Conservation (phyloP, 2,888 invertebrate species). For the Cyclophora albipunctata region DNA sequence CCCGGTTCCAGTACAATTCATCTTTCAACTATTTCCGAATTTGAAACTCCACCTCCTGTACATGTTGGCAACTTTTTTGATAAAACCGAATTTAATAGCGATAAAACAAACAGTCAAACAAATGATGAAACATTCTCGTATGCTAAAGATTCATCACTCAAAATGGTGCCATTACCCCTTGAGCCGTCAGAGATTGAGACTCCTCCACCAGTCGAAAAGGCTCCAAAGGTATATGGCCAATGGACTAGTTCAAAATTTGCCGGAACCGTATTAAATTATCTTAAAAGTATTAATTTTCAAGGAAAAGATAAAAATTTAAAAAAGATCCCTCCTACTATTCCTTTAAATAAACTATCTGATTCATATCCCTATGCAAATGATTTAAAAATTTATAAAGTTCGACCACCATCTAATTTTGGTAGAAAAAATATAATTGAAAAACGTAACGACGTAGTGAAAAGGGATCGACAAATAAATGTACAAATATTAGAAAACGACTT, state of each 20-base stretch:
- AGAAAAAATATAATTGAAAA: conserved; percentile 38
- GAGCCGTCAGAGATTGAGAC: conserved; percentile 40
- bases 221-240: conserved; percentile 49
- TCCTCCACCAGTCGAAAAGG: conserved; percentile 39
- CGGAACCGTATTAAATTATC: conserved; percentile 52
- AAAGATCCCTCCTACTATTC: conserved; percentile 46
- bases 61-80: conserved; percentile 19
- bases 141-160: too few species aligned
- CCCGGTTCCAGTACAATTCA: conserved; percentile 22
- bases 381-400: conserved; percentile 39
- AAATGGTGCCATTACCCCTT: neutral
- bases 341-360: conserved; percentile 45
- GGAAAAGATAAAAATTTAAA: conserved; percentile 24
- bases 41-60: conserved; percentile 44
- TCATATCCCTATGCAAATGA: conserved; percentile 52
- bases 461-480: conserved; percentile 50
- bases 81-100: neutral
- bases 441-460: conserved; percentile 33
- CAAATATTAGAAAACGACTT: conserved; percentile 48
- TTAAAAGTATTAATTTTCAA: conserved; percentile 49
- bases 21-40: conserved; percentile 36
- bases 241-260: conserved; percentile 60
- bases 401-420: conserved; percentile 39
- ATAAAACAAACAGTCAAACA: too few species aligned
- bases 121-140: too few species aligned